Evolutionary conservation across 2,888 invertebrate genomes (phyloP).

Genomic region (Heteropelma amictum): DNA sequence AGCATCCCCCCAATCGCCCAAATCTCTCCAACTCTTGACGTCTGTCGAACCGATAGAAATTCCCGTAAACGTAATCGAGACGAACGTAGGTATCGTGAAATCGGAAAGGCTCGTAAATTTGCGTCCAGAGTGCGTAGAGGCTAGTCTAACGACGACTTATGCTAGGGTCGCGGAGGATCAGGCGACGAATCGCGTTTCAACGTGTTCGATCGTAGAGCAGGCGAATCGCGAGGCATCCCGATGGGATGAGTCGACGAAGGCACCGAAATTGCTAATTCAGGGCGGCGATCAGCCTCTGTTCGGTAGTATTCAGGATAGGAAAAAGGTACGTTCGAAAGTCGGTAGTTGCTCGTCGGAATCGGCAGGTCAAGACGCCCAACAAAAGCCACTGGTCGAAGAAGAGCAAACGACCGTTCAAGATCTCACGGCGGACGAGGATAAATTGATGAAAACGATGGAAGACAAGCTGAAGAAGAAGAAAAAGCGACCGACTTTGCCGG

Average conservation of each 20-base stretch:
- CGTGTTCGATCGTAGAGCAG: constrained; percentile 40
- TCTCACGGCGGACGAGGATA: constrained; percentile 40
- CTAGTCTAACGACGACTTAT: constrained; percentile 71
- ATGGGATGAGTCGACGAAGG: constrained; percentile 19
- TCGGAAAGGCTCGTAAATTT: constrained; percentile 68
- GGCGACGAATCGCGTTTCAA: constrained; percentile 27
- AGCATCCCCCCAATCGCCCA: constrained; percentile 59
- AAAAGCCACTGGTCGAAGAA: constrained; percentile 1
- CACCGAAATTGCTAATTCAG: constrained; percentile 41
- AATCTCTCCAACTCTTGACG: no score
- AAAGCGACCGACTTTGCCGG: constrained; percentile 59
- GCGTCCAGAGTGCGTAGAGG: constrained; percentile 72
- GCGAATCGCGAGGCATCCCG: constrained; percentile 30
- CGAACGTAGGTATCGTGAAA: constrained; percentile 62
- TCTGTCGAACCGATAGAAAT: no score
- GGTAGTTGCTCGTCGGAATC: constrained; percentile 22
- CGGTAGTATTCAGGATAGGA: constrained; percentile 73
- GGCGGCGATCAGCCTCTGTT: constrained; percentile 66
- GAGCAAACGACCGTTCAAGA: constrained; percentile 34
- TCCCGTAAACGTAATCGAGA: constrained; percentile 63
- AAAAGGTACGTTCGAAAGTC: constrained; percentile 56
- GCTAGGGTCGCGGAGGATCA: constrained; percentile 64
- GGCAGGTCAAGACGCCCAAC: constrained; percentile 4
- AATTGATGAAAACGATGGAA: constrained; percentile 58
- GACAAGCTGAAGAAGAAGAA: constrained; percentile 62